Base-by-base conservation (phyloP, 1,140 invertebrate genomes). In the Drosophila santomea region DNA sequence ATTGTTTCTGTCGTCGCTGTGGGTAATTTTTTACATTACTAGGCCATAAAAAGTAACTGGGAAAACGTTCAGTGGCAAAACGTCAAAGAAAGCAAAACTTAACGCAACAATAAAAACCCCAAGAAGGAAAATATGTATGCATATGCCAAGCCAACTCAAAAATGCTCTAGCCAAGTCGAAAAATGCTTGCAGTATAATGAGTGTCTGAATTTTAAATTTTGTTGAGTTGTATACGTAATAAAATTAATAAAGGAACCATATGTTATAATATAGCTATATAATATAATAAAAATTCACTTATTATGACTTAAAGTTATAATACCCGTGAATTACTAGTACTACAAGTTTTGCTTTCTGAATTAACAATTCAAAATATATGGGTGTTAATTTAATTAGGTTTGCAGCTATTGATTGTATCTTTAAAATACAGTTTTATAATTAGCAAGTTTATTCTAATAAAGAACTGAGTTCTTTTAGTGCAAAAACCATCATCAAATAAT, bases 11-110 rank as follows among this genome's bases (percentile, higher is more conserved):
- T 81, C 77, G 66, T 78, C 78, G 78, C 82, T 82, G 74, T 78
- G 78, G 85, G 71, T 88, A 88, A 88, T 82, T 86, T 79, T 78
- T 84, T 62, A 76, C 81, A 86, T 88, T 86, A 76, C 82, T 79
- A 36, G 60, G 69, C 84, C 83, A 86, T 88, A 88, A 88, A 89
- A 83, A 80, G 45, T 59, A 80, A 74, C 82, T 79, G 71, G 78
- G 78, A 86, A 57, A 69, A 71, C 43, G 67, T 50, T 57, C 50
- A 36, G 67, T 71, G 64, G 74, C 68, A 71, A 61, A 68, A 60
- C 58, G 48, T 56, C 57, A 83, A 88, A 83, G 79, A 89, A 88
- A 88, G 84, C 83, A 81, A 83, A 74, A 79, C 66, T 62, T 59
- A 76, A 77, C 63, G 52, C 77, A 60, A 69, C 73, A 69, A 69